A percentile compares a stretch with the other conserved stretches of the same genome.
Conservation (phyloP, 2,113 vertebrate genomes). For the Ciconia stormi region DNA sequence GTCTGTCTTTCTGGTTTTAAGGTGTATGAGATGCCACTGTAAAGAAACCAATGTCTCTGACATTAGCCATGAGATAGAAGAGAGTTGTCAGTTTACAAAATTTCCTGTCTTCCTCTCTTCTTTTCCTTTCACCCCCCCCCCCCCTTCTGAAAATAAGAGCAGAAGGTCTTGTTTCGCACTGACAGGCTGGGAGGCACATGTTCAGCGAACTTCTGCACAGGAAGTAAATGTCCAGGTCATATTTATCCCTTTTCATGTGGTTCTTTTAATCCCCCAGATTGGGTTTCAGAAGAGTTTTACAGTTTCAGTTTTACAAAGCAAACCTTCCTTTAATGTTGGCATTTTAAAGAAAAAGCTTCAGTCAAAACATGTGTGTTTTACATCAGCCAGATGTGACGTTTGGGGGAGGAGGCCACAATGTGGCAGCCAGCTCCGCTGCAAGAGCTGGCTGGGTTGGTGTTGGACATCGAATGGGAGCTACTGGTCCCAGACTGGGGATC, state of each 20-base stretch:
- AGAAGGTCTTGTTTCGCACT: conserved; percentile 47
- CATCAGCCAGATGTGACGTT: conserved; percentile 88
- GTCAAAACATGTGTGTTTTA: conserved; percentile 92
- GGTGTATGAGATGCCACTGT: background rate
- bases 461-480: background rate
- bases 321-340: conserved; percentile 93
- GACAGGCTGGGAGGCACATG: conserved; percentile 89
- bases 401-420: conserved; percentile 60
- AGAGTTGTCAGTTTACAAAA: conserved; percentile 7
- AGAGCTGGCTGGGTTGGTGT: background rate
- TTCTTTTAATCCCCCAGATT: conserved; percentile 89
- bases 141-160: background rate
- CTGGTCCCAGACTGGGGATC: background rate
- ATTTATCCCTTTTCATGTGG: conserved; percentile 89
- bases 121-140: background rate
- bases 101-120: background rate
- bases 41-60: background rate
- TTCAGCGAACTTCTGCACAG: conserved; percentile 88
- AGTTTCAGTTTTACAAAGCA: conserved; percentile 89
- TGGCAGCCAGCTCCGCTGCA: conserved; percentile 70
- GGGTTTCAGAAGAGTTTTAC: conserved; percentile 84
- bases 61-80: background rate
- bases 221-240: conserved; percentile 90
- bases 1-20: background rate
- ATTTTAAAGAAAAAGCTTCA: conserved; percentile 84